A percentile compares a stretch with the other conserved stretches of the same genome.
Evolutionary conservation across 2,888 invertebrate species (phyloP).

Genomic region (Acanthosepion pharaonis): DNA sequence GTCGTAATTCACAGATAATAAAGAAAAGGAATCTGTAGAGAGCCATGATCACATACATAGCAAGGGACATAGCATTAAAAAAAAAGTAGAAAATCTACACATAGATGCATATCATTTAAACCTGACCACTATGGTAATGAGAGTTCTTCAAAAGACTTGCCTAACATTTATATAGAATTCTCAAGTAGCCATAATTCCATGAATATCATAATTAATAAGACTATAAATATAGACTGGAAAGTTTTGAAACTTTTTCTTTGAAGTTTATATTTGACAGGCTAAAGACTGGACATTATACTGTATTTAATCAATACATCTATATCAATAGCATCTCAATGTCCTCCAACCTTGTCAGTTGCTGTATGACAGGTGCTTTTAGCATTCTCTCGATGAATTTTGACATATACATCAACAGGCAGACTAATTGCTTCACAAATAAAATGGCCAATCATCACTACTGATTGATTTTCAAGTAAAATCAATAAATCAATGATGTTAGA

Average conservation of each 20-base stretch:
- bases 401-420: neutral
- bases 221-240: neutral
- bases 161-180: too few species aligned
- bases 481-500: neutral
- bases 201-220: neutral
- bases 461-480: constrained; percentile 9
- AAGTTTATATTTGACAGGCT: neutral
- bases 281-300: neutral
- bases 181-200: too few species aligned
- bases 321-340: neutral
- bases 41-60: too few species aligned
- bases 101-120: too few species aligned
- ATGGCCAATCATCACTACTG: constrained; percentile 20
- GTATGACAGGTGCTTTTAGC: constrained; percentile 6
- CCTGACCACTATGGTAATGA: too few species aligned
- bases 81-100: too few species aligned
- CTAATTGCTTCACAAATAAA: constrained; percentile 33
- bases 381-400: neutral
- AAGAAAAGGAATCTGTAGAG: too few species aligned
- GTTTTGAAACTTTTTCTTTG: neutral
- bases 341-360: neutral
- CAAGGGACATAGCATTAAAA: too few species aligned
- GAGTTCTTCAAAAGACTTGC: too few species aligned
- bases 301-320: neutral
- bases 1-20: too few species aligned